Base-by-base conservation (phyloP, 30 jellyfish, hydroid and myxozoan genomes). In the Cassiopea xamachana region DNA sequence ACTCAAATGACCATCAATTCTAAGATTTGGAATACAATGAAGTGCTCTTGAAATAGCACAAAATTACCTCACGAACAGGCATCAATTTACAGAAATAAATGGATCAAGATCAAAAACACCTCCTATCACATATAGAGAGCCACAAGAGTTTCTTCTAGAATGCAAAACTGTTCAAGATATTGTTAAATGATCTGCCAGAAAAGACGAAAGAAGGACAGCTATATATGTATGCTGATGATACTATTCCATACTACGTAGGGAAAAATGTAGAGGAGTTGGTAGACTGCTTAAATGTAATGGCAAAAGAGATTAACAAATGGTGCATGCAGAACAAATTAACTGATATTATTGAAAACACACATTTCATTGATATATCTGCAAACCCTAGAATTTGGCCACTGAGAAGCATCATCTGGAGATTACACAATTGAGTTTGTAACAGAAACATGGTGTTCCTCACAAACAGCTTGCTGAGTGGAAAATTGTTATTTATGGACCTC, bases 91-190 rank as follows among this genome's bases (percentile, higher is more conserved):
- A 12, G 77, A 55, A 74, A 79, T 79, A 49, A 79, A 79, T 60
- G 77, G 88, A 39, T 79, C 88, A 79, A 79, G 76, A 79, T 79
- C 62, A 79, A 74, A 79, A 51, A 78, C 76, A 49, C 78, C 55
- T 55, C 50, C 50, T 51, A 79, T 79, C 50, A 55, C 77, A 74
- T 79, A 79, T 58, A 77, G 77, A 79, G 88, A 49, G 3, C 77
- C 88, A 79, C 77, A 79, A 79, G 88, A 77, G 58, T 79, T 77
- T 55, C 77, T 79, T 61, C 88, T 79, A 48, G 88, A 74, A 10
- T 10, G 12, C 12, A 55, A 27, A 55, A 3, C 64, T 55, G 64
- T 55, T 55, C 12, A 55, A 55, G 64, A 55, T 55, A 55, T 44
- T 77, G 4, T 76, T 79, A 50, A 55, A 79, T 47, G 88, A 79